phyloP scores from a whole-genome alignment of 2,888 invertebrate species.

The Drosophila flavopinicola region DNA sequence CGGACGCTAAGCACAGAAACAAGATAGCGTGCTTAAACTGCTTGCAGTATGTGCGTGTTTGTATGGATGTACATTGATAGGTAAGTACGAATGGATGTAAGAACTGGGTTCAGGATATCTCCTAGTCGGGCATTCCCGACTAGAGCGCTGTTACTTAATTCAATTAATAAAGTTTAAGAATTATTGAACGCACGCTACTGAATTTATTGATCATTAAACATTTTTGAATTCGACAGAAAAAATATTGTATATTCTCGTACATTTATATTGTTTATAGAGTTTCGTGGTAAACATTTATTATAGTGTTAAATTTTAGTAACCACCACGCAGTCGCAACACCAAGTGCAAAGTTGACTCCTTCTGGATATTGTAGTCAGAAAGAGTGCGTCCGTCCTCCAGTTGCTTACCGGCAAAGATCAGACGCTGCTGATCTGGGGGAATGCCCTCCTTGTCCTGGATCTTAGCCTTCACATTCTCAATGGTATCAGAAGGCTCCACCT shows the following conservation, averaged over 20 bases:
- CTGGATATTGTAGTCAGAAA: conserved; percentile 36
- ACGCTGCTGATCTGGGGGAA: conserved; percentile 43
- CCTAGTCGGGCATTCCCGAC: too few species aligned
- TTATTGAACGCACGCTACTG: conserved; percentile 17
- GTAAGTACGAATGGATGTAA: too few species aligned
- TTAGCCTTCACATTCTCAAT: conserved; percentile 52
- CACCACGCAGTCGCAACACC: conserved; percentile 41
- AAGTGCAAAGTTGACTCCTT: conserved; percentile 37
- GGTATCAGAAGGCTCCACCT: conserved; percentile 45
- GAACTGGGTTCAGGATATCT: too few species aligned
- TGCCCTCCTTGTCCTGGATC: conserved; percentile 52
- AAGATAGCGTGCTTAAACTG: too few species aligned
- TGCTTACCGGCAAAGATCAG: conserved; percentile 36
- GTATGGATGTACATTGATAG: too few species aligned
- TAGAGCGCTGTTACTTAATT: too few species aligned
- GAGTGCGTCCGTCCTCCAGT: conserved; percentile 30
- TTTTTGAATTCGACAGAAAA: conserved; percentile 18
- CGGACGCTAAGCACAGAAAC: too few species aligned
- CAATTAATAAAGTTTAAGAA: background rate
- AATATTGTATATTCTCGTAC: conserved; percentile 8
- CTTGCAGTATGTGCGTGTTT: too few species aligned
- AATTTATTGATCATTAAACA: conserved; percentile 31
- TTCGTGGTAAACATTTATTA: background rate
- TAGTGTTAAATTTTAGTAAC: conserved; percentile 23
- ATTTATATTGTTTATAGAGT: conserved; percentile 6